These are phyloP conservation scores for Dysdera silvatica DNA, from an alignment of 1,140 invertebrate species.

Conservation along the genomic window DNA sequence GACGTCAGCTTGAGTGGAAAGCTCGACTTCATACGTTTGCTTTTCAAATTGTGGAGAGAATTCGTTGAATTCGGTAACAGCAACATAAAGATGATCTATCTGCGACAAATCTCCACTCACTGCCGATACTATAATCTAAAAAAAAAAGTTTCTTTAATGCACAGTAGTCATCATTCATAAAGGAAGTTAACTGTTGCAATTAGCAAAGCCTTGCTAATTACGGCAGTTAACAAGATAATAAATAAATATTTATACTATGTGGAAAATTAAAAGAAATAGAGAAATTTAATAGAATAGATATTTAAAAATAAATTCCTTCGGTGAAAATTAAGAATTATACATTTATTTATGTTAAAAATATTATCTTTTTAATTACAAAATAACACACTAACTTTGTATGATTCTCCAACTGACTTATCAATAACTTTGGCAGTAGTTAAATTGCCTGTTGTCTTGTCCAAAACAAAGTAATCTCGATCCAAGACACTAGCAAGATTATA, in stretches of 20 bases:
- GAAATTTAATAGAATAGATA: too few relatives aligned
- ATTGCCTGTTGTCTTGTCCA: conserved; percentile 26
- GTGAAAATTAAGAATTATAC: too few relatives aligned
- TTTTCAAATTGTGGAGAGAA: conserved; percentile 20
- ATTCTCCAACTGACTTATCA: conserved; percentile 9
- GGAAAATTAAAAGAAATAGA: too few relatives aligned
- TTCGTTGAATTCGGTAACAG: conserved; percentile 25
- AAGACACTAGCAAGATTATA: conserved; percentile 22
- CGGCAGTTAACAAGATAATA: too few relatives aligned
- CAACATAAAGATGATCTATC: conserved; percentile 10
- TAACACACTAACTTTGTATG: conserved; percentile 15
- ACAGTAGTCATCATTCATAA: too few relatives aligned
- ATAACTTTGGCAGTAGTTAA: conserved; percentile 15
- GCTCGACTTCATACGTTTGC: conserved; percentile 4
- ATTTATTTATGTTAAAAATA: too few relatives aligned
- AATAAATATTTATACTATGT: too few relatives aligned
- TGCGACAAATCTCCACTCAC: not conserved
- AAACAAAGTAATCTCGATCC: conserved; percentile 17
- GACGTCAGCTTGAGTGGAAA: not conserved
- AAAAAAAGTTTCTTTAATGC: too few relatives aligned
- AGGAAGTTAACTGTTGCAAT: too few relatives aligned
- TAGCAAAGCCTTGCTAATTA: too few relatives aligned
- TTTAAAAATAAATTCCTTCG: too few relatives aligned
- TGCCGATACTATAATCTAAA: conserved; percentile 26
- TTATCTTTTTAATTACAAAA: too few relatives aligned